These are phyloP conservation scores for Muscicapa comitata DNA, from an alignment of 2,797 vertebrate species.

Conservation along the genomic window DNA sequence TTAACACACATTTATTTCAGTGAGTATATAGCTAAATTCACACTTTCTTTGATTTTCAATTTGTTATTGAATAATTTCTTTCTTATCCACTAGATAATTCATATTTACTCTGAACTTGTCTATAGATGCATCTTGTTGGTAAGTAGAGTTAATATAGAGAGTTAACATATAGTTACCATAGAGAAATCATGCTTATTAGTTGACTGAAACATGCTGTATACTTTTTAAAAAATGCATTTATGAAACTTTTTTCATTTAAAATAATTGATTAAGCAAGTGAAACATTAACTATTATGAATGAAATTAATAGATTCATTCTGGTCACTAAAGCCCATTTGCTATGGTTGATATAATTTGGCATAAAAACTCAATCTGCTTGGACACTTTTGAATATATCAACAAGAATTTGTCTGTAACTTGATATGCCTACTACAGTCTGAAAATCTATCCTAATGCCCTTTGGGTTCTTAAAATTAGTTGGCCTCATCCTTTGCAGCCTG, in stretches of 20 bases:
- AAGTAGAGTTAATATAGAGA: not conserved
- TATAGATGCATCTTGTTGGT: not conserved
- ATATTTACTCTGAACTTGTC: not conserved
- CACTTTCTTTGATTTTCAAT: not conserved
- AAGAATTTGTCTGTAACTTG: not conserved
- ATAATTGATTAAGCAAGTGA: not conserved
- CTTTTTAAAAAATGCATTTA: not conserved
- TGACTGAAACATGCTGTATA: not conserved
- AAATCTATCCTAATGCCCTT: not conserved
- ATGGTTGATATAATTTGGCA: not conserved
- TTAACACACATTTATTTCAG: not conserved
- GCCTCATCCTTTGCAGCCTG: not conserved
- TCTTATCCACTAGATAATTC: not conserved
- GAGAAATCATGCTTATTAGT: not conserved
- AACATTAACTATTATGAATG: not conserved
- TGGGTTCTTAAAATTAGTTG: not conserved
- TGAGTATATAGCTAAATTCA: not conserved
- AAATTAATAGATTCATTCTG: not conserved
- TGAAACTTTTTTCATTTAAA: not conserved
- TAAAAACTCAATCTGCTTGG: not conserved
- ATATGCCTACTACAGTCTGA: not conserved
- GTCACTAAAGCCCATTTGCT: not conserved
- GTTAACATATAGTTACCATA: too few species aligned
- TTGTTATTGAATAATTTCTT: not conserved
- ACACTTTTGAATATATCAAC: not conserved